Conservation (phyloP, 2,888 invertebrate species). For the Nymphalis urticae region DNA sequence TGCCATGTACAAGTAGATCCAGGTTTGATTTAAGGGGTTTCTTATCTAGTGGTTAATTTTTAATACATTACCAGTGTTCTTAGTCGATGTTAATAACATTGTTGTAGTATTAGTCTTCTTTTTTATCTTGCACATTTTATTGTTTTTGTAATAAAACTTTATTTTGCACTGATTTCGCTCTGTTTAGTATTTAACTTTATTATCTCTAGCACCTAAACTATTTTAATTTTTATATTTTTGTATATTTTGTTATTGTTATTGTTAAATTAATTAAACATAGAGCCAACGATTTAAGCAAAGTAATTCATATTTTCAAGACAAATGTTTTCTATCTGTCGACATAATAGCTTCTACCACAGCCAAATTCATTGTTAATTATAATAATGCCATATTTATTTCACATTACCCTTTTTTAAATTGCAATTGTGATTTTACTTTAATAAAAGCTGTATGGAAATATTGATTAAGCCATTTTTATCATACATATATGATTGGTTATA, state of each 20-base stretch:
- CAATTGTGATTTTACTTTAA: conserved; percentile 10
- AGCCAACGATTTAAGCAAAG: neutral
- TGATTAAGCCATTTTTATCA: neutral
- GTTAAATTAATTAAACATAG: conserved; percentile 22
- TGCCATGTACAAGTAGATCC: conserved; percentile 81
- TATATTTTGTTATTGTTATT: conserved; percentile 38
- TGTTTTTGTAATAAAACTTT: conserved; percentile 15
- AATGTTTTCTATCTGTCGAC: neutral
- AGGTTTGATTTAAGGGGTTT: conserved; percentile 49
- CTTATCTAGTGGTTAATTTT: conserved; percentile 27
- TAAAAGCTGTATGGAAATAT: neutral
- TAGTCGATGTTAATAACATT: conserved; percentile 20
- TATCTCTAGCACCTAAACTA: neutral
- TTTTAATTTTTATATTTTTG: conserved; percentile 29
- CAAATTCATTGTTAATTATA: neutral
- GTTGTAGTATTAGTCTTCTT: conserved; percentile 18
- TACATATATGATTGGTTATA: neutral
- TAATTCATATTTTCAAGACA: neutral
- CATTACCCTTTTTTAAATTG: conserved; percentile 5
- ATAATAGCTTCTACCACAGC: neutral
- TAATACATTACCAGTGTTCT: conserved; percentile 31
- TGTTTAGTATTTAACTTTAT: conserved; percentile 6
- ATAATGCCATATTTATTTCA: neutral
- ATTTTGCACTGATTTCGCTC: conserved; percentile 16
- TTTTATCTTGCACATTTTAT: conserved; percentile 18